Base-by-base conservation (phyloP, 2,797 vertebrate species). In the Sternarchorhynchus goeldii region DNA sequence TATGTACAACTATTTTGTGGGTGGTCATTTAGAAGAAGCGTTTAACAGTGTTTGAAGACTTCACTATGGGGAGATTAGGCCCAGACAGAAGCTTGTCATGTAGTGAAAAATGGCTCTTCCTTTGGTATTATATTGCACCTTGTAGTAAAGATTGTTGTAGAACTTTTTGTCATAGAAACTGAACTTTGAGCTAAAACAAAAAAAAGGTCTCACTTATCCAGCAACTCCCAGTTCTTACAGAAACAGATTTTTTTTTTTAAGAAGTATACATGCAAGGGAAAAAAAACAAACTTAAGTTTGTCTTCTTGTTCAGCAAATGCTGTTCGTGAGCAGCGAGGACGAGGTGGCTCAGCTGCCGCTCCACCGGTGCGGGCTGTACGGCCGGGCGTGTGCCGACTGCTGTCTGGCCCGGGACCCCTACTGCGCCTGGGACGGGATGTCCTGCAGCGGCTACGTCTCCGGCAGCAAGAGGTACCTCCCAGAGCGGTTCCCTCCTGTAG, bases 321-420 rank as follows among this genome's bases (percentile, higher is more conserved):
- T 99, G 32, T 98, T 93, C 0, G 92, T 96, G 81, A 96, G 96
- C 81, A 96, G 96, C 8, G 86, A 87, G 1, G 82, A 91, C 29
- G 96, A 95, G 0, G 90, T 98, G 83, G 96, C 92, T 17, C 95
- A 91, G 88, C 90, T 98, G 58, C 93, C 88, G 84, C 91, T 99
- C 83, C 96, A 98, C 79, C 94, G 88, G 45, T 98, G 97, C 0
- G 93, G 96, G 83, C 94, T 92, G 0, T 99, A 99, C 0, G 97
- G 97, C 36, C 94, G 90, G 0, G 96, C 93, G 0, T 98, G 97
- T 31, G 95, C 96, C 0, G 96, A 98, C 82, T 99, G 97, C 91
- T 98, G 96, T 88, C 91, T 99, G 85, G 96, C 96, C 75, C 91
- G 97, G 81, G 96, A 98, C 83, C 96, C 96, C 0, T 99, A 99